Percentiles rank a stretch among this genome's conserved stretches.
These are phyloP conservation scores for Noturus placidus DNA, from an alignment of 2,113 vertebrate species.

Conservation along the genomic window DNA sequence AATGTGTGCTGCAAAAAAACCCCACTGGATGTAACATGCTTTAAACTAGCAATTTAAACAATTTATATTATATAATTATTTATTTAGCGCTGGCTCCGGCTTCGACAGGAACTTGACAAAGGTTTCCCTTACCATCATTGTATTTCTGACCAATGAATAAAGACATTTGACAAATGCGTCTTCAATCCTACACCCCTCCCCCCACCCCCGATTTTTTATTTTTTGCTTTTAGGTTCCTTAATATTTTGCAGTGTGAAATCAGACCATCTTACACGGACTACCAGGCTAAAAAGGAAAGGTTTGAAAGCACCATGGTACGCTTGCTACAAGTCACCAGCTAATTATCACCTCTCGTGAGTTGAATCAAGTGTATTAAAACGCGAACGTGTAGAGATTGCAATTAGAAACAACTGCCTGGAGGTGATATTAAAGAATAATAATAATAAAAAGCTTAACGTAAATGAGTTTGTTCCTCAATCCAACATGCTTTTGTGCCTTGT, in stretches of 20 bases:
- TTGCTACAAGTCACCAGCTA: not conserved
- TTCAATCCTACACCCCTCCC: not conserved
- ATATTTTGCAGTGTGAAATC: not conserved
- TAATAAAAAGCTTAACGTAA: not conserved
- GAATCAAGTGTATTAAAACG: not conserved
- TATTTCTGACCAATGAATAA: not conserved
- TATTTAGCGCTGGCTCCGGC: not conserved
- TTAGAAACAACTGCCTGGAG: conserved; percentile 11
- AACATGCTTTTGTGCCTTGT: conserved; percentile 27
- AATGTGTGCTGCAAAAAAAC: not conserved
- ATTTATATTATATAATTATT: not conserved
- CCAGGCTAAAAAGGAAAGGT: not conserved
- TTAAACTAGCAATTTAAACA: not conserved
- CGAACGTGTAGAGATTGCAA: not conserved
- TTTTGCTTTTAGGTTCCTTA: not conserved
- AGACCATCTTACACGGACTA: not conserved
- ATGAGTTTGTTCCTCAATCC: not conserved
- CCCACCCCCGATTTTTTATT: too few relatives aligned
- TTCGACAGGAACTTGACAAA: not conserved
- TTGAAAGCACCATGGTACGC: not conserved
- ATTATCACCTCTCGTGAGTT: not conserved
- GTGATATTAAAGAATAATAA: not conserved
- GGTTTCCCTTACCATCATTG: not conserved
- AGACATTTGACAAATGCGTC: not conserved
- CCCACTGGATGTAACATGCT: not conserved